Evolutionary conservation across 2,113 vertebrate genomes (phyloP), one percentile per base, ranked within the genome.

Genomic region (human (Homo sapiens)): DNA sequence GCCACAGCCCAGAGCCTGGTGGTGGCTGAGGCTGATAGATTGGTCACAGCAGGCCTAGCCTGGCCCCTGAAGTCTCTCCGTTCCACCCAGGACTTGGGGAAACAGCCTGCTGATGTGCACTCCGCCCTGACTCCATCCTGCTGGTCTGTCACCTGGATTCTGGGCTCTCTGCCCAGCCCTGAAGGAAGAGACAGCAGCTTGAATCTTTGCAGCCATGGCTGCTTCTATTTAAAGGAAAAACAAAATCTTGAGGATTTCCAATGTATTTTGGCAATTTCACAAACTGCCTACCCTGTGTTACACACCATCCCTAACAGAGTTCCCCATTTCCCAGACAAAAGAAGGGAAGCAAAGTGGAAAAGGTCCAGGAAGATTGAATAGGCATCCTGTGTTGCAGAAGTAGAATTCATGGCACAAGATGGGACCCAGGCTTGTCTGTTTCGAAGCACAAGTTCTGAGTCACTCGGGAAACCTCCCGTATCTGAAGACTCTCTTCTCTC

Each of bases 91-190:
- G 94, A 87, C 64, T 95, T 35, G 0, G 83, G 96, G 64, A 55
- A 96, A 82, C 90, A 96, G 93, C 40, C 90, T 1, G 50, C 5
- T 0, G 80, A 97, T 20, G 61, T 80, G 23, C 93, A 95, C 48
- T 90, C 48, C 0, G n/a, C 90, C 30, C 2, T 4, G 12, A 64
- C 1, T 35, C 30, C 18, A 3, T n/a, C 76, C 14, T 4, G 8
- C 5, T 9, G 16, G 0, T 73, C 35, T 5, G 1, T 17, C 61
- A 89, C 10, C 2, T 2, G 55, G 48, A 95, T 59, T 89, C 38
- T 30, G 50, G 90, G 97, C 5, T 57, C 17, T 0, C n/a, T 75
- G 30, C 97, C 94, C 61, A 88, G 45, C 2, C 70, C 96, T 61
- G 59, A 12, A 61, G 59, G 59, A 61, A 61, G 59, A 61, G 59